These are phyloP conservation scores for Anas platyrhynchos DNA, from an alignment of 2,113 vertebrate genomes.

Conservation along the genomic window DNA sequence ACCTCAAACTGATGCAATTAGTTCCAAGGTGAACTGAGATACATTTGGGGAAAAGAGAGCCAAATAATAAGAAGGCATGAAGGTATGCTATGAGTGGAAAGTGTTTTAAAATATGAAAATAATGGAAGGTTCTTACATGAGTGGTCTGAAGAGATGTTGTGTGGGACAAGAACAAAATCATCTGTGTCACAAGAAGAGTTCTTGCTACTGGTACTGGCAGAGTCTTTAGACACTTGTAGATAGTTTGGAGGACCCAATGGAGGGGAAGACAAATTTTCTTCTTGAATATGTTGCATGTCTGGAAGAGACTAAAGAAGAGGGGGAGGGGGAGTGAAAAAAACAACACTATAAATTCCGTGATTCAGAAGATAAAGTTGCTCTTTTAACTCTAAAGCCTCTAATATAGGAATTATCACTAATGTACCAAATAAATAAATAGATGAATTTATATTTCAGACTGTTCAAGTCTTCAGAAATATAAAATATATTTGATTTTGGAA, in stretches of 20 bases:
- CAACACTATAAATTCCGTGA: neutral
- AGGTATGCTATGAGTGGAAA: neutral
- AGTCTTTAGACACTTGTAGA: conserved; percentile 96
- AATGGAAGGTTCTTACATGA: conserved; percentile 81
- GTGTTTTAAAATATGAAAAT: neutral
- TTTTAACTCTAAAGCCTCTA: neutral
- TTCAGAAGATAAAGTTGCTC: neutral
- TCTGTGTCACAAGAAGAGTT: conserved; percentile 96
- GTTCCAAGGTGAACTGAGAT: neutral
- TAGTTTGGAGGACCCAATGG: conserved; percentile 93
- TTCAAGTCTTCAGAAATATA: neutral
- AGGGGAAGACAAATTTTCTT: conserved; percentile 91
- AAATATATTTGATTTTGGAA: neutral
- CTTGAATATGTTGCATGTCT: conserved; percentile 94
- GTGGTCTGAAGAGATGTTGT: conserved; percentile 90
- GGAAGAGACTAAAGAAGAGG: conserved; percentile 85
- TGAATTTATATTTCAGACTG: neutral
- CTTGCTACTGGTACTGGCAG: conserved; percentile 94
- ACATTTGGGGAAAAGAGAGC: neutral
- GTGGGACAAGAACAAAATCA: conserved; percentile 96
- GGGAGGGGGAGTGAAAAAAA: neutral
- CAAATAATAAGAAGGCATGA: neutral
- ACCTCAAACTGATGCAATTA: neutral
- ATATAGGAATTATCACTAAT: neutral
- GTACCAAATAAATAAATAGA: neutral